Conservation (phyloP, 2,888 invertebrate genomes). For the Cosmorhoe ocellata region DNA sequence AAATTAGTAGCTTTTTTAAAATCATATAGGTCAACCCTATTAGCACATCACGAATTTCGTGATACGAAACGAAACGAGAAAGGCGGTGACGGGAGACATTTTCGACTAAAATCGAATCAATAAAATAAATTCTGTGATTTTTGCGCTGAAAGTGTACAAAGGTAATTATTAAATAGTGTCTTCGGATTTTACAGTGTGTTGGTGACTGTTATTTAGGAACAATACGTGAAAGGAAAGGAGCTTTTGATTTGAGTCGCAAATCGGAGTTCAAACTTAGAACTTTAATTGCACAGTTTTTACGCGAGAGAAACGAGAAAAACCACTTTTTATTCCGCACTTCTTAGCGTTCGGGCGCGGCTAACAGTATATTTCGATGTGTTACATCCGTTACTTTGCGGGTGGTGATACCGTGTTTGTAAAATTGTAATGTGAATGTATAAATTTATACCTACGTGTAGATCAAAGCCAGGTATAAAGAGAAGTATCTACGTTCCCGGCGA, state of each 20-base stretch:
- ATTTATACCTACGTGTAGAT: slow-evolving; percentile 11
- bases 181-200: background rate
- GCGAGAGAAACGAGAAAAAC: slow-evolving; percentile 60
- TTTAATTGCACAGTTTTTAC: slow-evolving; percentile 41
- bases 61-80: slow-evolving; percentile 16
- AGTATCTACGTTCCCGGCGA: background rate
- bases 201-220: background rate
- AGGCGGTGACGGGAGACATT: slow-evolving; percentile 17
- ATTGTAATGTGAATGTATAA: slow-evolving; percentile 11
- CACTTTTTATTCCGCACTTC: slow-evolving; percentile 48
- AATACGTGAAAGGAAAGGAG: slow-evolving; percentile 11
- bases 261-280: slow-evolving; percentile 35
- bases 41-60: no score
- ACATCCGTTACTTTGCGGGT: slow-evolving; percentile 65
- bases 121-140: slow-evolving; percentile 8
- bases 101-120: slow-evolving; percentile 20
- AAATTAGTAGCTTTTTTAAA: no score
- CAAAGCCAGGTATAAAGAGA: slow-evolving; percentile 23
- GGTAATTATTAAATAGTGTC: slow-evolving; percentile 3
- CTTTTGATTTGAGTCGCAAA: slow-evolving; percentile 35
- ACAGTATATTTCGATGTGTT: slow-evolving; percentile 61
- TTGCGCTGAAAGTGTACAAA: slow-evolving; percentile 13
- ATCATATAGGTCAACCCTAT: slow-evolving; percentile 15
- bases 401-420: slow-evolving; percentile 33
- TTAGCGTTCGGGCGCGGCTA: slow-evolving; percentile 46